A percentile compares a stretch with the other conserved stretches of the same genome.
These are phyloP conservation scores for Hemibagrus guttatus DNA, from an alignment of 2,797 vertebrate genomes.

Conservation along the genomic window DNA sequence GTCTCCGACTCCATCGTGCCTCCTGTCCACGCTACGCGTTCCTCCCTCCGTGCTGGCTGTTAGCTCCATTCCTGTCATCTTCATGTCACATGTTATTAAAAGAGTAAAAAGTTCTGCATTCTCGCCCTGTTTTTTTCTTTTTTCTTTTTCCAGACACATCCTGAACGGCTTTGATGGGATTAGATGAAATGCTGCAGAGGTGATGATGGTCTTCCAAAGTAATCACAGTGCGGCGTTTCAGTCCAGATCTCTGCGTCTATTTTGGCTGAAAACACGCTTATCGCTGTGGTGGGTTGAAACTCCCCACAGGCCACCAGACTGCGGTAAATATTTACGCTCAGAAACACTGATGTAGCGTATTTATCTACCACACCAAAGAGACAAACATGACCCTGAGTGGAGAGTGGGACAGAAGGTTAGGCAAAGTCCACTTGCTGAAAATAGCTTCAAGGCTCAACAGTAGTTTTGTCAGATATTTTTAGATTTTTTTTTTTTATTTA, in stretches of 20 bases:
- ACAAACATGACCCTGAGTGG: conserved; percentile 50
- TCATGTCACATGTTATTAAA: conserved; percentile 14
- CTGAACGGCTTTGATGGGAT: neutral
- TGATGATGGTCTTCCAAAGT: conserved; percentile 13
- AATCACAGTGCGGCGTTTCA: conserved; percentile 17
- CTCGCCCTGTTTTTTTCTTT: neutral
- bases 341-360: conserved; percentile 44
- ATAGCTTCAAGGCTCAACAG: neutral
- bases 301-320: conserved; percentile 25
- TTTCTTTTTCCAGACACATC: neutral
- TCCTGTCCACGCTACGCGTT: conserved; percentile 35
- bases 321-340: conserved; percentile 60
- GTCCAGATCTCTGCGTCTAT: conserved; percentile 32
- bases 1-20: conserved; percentile 23
- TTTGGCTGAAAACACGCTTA: conserved; percentile 33
- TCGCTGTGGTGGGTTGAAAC: conserved; percentile 4
- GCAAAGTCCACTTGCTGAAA: conserved; percentile 2
- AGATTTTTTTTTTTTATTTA: neutral
- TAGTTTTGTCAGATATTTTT: neutral
- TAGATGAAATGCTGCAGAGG: conserved; percentile 10
- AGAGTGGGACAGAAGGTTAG: conserved; percentile 22
- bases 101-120: neutral
- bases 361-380: conserved; percentile 59
- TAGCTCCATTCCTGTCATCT: conserved; percentile 8
- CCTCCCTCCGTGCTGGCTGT: conserved; percentile 34